phyloP scores from a whole-genome alignment of 92 coral and sea anemone genomes.

The Diadumene lineata region DNA sequence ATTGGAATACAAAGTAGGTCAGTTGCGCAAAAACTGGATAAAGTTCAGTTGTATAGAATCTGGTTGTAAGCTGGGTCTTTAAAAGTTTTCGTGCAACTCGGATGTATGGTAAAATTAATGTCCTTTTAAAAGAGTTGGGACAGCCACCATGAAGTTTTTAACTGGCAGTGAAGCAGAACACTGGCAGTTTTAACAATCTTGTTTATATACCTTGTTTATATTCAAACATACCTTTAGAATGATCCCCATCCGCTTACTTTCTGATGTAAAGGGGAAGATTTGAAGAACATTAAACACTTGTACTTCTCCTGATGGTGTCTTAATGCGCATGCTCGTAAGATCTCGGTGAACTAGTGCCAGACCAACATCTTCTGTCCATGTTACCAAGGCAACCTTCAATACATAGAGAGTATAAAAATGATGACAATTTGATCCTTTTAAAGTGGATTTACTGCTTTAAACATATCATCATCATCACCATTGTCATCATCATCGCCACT shows the following conservation, averaged over 20 bases:
- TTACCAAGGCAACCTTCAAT: slow-evolving; percentile 99
- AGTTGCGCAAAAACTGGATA: too few species aligned
- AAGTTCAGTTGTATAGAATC: too few species aligned
- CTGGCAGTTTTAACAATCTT: too few species aligned
- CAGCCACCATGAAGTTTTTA: too few species aligned
- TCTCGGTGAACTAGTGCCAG: slow-evolving; percentile 84
- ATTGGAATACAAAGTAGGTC: too few species aligned
- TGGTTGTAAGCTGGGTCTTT: too few species aligned
- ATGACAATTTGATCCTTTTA: neutral
- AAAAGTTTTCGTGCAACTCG: too few species aligned
- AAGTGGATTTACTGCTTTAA: too few species aligned
- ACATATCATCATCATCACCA: neutral
- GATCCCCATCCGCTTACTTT: slow-evolving; percentile 93
- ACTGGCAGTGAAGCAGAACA: too few species aligned
- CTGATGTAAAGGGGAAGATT: slow-evolving; percentile 96
- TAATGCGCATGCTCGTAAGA: slow-evolving; percentile 81
- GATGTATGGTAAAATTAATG: too few species aligned
- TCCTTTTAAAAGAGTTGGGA: too few species aligned
- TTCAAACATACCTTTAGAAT: slow-evolving; percentile 86
- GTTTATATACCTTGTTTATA: too few species aligned
- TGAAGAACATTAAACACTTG: slow-evolving; percentile 80
- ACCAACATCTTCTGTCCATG: slow-evolving; percentile 96
- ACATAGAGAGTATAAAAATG: neutral
- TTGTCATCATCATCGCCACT: neutral
- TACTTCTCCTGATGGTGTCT: slow-evolving; percentile 79